Evolutionary conservation across 2,888 invertebrate species (phyloP), one percentile per base, ranked within the genome.

Genomic region (Scaptomyza tumidula): DNA sequence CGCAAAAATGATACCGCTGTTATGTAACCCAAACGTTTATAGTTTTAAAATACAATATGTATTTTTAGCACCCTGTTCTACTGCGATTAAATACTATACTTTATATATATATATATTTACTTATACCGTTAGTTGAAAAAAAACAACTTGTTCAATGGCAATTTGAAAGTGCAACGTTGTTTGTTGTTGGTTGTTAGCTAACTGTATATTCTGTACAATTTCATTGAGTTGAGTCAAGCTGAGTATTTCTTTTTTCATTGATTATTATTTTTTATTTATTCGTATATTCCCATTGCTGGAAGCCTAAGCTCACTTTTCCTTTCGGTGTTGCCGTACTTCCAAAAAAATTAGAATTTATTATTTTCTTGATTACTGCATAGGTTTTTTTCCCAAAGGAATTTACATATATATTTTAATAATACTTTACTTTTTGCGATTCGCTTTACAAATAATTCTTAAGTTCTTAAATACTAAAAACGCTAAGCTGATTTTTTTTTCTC

Each of bases 361-460:
- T 49, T 71, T 58, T 41, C 16, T 44, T 35, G 41, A 55, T 45
- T 53, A 48, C 35, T 45, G 49, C 54, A 48, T 43, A 56, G 62
- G 60, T 64, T 46, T 46, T 48, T 33, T 49, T 71, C 77, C 49
- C 75, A 78, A 70, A 63, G 64, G 60, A 71, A 57, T 79, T 71
- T 64, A 50, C 10, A 16, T 33, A 13, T 60, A 79, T 87, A 84
- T 66, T 82, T 87, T 83, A 87, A 73, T 83, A 83, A 83, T 83
- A 84, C 83, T 84, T 85, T 82, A 72, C 67, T 64, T 75, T 75
- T 75, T 75, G 84, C 68, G 63, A 60, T 68, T 60, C 62, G 72
- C 64, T 81, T 77, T 87, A 84, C 77, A 78, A 56, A 60, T 60
- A 73, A 48, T 77, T 55, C n/a, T n/a, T n/a, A n/a, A 72, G 63